A percentile compares a stretch with the other conserved stretches of the same genome.
These are phyloP conservation scores for Drosophila bocki DNA, from an alignment of 1,140 invertebrate genomes.

Conservation along the genomic window DNA sequence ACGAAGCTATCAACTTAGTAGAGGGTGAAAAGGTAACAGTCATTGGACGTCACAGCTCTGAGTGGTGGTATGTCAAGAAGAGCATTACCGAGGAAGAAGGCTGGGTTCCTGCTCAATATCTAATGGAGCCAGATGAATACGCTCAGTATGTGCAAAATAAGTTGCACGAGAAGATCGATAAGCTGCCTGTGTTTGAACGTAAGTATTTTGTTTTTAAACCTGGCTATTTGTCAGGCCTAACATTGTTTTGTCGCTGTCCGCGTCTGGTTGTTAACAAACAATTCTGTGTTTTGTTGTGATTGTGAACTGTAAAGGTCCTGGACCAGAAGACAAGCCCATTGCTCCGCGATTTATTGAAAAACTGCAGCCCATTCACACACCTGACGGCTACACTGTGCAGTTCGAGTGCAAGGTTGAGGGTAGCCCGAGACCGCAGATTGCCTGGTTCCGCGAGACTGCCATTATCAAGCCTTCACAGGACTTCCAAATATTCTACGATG, in stretches of 20 bases:
- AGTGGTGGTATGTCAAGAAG: conserved; percentile 97
- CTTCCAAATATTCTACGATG: conserved; percentile 97
- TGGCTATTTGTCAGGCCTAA: conserved; percentile 22
- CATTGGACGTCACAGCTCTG: conserved; percentile 91
- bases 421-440: conserved; percentile 94
- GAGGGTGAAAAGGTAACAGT: conserved; percentile 96
- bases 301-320: conserved; percentile 88
- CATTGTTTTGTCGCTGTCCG: conserved; percentile 19
- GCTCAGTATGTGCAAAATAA: conserved; percentile 94
- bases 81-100: conserved; percentile 95
- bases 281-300: conserved; percentile 60
- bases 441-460: conserved; percentile 97
- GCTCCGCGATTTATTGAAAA: conserved; percentile 95
- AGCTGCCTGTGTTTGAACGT: conserved; percentile 96
- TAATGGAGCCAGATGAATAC: conserved; percentile 93
- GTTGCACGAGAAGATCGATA: conserved; percentile 95
- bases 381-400: conserved; percentile 94
- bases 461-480: conserved; percentile 96
- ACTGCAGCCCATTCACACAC: conserved; percentile 92
- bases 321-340: conserved; percentile 90
- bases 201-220: conserved; percentile 84
- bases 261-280: conserved; percentile 60
- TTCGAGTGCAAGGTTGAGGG: conserved; percentile 97
- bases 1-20: conserved; percentile 94
- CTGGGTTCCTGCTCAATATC: conserved; percentile 95